Percentiles rank a stretch among this genome's conserved stretches.
These are phyloP conservation scores for Leptopilina syphax DNA, from an alignment of 2,888 invertebrate species.

Conservation along the genomic window DNA sequence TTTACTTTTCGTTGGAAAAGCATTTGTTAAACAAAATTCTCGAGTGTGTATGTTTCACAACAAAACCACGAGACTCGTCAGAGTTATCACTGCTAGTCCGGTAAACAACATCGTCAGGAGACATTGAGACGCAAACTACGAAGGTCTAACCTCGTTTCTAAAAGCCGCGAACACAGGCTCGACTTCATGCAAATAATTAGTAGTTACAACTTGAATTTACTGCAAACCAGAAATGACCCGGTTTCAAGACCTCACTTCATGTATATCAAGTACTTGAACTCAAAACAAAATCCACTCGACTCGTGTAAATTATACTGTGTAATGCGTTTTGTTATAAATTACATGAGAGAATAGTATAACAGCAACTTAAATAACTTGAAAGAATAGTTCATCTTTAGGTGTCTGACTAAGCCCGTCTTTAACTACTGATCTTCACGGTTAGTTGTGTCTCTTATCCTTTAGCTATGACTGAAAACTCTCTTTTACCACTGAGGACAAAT, in stretches of 20 bases:
- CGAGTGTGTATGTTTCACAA: not conserved
- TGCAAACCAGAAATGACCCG: slow-evolving; percentile 33
- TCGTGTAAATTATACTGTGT: not conserved
- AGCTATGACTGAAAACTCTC: too few relatives aligned
- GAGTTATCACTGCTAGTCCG: slow-evolving; percentile 2
- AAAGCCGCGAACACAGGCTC: slow-evolving; percentile 2
- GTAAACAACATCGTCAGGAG: slow-evolving; percentile 38
- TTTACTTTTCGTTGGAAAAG: not conserved
- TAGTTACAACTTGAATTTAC: slow-evolving; percentile 34
- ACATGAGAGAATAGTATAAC: not conserved
- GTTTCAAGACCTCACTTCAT: slow-evolving; percentile 22
- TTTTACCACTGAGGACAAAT: too few relatives aligned
- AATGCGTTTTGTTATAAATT: not conserved
- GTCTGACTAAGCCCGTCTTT: too few relatives aligned
- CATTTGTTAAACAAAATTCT: too few relatives aligned
- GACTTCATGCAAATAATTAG: slow-evolving; percentile 36
- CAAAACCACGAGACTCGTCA: slow-evolving; percentile 18
- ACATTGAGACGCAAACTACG: slow-evolving; percentile 30
- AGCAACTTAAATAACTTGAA: not conserved
- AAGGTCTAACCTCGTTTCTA: slow-evolving; percentile 34
- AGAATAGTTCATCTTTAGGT: too few relatives aligned
- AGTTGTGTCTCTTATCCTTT: too few relatives aligned
- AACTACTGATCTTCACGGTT: too few relatives aligned
- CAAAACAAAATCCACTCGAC: not conserved
- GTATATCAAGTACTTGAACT: not conserved